Evolutionary conservation across 2,113 vertebrate genomes (phyloP).

Genomic region (Rissa tridactyla): DNA sequence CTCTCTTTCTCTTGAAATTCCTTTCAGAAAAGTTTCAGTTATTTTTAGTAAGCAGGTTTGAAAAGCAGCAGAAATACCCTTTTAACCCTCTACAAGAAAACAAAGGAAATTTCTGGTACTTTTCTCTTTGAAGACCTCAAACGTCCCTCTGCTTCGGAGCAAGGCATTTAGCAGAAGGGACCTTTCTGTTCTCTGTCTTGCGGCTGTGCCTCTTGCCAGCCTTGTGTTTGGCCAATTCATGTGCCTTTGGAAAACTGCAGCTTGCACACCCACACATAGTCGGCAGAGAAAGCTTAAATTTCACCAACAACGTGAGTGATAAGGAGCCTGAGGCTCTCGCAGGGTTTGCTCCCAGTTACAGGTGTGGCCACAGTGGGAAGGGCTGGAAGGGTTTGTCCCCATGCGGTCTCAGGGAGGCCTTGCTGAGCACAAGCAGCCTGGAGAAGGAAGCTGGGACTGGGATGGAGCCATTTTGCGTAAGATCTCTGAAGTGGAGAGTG

Average conservation of each 20-base stretch:
- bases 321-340: rapidly evolving
- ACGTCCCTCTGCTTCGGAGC: background rate
- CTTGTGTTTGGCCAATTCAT: background rate
- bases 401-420: background rate
- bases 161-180: background rate
- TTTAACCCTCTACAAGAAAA: constrained; percentile 9
- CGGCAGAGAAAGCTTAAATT: background rate
- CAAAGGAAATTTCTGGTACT: constrained; percentile 31
- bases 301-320: rapidly evolving
- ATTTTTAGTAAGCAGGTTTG: constrained; percentile 9
- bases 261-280: rapidly evolving
- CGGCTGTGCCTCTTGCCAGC: background rate
- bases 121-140: constrained; percentile 28
- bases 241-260: background rate
- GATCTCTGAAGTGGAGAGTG: too few species aligned
- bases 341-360: background rate
- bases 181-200: background rate
- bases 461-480: background rate
- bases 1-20: background rate
- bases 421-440: background rate
- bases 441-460: background rate
- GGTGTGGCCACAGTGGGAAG: background rate
- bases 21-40: background rate
- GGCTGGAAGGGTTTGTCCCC: background rate
- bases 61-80: constrained; percentile 30